Evolutionary conservation across 2,888 invertebrate genomes (phyloP), one percentile per base, ranked within the genome.

Genomic region (Temnothorax rugatulus): DNA sequence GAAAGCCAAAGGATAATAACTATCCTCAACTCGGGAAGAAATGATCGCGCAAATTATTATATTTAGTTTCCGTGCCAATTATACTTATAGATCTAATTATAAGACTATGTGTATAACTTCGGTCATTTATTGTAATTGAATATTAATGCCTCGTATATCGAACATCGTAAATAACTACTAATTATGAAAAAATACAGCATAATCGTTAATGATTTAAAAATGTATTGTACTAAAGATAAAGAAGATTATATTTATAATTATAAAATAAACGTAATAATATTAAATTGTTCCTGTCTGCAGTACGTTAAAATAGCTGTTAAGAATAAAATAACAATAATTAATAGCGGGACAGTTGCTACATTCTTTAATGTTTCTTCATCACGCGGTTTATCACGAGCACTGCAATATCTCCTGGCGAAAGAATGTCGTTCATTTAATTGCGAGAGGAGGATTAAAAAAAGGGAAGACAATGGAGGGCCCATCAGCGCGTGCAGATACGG

Each of bases 361-460:
- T 44, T 73, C 8, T 34, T 1, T 4, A 21, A 50, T 41, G 21
- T 59, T 50, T 50, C n/a, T 38, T 59, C 2, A n/a, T 77, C 18
- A n/a, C 15, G 8, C 2, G n/a, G 41, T 69, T 47, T 21, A 9
- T 44, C 44, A 18, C 54, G 29, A n/a, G 25, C 44, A 50, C 15
- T 38, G 18, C 59, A 25, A 47, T 59, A 59, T 47, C 44, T 34
- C 21, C 21, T 25, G n/a, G 18, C 15, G 47, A 50, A 34, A 47
- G 59, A 73, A 73, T 71, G 59, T 13, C 21, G 59, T 59, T 79
- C 34, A 7, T 59, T 71, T 79, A 79, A 79, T 79, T 71, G 47
- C 34, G 29, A 44, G 44, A n/a, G 61, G 15, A n/a, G 41, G 18
- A 21, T 9, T 5, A 0, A 29, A 29, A 29, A 29, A 7, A 25